Conservation (phyloP, 2,113 vertebrate species). For the Oryctolagus cuniculus region DNA sequence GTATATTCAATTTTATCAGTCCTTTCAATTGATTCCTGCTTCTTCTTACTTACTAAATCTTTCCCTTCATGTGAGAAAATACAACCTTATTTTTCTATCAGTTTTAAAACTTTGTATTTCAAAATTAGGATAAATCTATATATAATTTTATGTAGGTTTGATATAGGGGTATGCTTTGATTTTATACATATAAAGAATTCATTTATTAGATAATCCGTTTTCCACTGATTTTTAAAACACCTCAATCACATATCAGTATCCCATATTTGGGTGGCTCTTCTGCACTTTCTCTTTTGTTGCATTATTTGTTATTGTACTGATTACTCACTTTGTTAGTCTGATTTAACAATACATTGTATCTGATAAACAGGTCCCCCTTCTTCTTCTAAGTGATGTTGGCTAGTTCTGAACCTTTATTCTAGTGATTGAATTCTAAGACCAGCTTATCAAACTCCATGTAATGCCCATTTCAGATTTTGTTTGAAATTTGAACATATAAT, state of each 20-base stretch:
- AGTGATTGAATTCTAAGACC: slow-evolving; percentile 12
- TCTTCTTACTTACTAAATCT: slow-evolving; percentile 32
- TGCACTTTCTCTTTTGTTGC: neutral
- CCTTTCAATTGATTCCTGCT: slow-evolving; percentile 24
- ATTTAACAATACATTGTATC: too few species aligned
- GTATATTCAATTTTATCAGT: neutral
- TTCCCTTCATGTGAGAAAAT: neutral
- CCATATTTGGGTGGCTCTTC: neutral
- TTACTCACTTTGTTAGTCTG: neutral
- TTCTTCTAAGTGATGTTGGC: neutral
- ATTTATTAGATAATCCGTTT: slow-evolving; percentile 16
- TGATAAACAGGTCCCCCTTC: too few species aligned
- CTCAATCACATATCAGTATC: slow-evolving; percentile 1
- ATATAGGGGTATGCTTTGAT: neutral
- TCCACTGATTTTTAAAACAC: neutral
- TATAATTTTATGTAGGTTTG: slow-evolving; percentile 29
- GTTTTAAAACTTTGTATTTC: slow-evolving; percentile 29
- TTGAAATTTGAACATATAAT: neutral
- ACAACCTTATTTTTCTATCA: neutral
- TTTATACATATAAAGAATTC: too few species aligned
- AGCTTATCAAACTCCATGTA: neutral
- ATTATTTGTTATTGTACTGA: neutral
- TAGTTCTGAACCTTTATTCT: slow-evolving; percentile 36
- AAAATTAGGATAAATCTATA: slow-evolving; percentile 25
- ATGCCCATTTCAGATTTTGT: neutral